These are phyloP conservation scores for Fragum sueziense DNA, from an alignment of 2,888 invertebrate species.

Conservation along the genomic window DNA sequence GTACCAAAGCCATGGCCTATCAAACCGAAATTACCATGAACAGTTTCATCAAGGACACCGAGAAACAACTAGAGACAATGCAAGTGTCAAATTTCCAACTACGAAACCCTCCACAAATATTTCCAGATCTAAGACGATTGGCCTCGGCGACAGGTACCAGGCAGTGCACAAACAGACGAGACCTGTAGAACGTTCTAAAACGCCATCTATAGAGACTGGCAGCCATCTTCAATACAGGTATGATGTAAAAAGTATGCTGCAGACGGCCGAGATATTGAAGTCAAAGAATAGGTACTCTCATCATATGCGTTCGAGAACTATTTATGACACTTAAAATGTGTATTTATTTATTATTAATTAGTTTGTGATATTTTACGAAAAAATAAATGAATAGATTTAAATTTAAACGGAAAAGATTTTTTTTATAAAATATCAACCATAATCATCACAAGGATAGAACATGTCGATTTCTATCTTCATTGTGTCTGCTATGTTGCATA, in stretches of 20 bases:
- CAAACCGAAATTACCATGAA: background rate
- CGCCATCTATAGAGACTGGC: background rate
- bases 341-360: too few relatives aligned
- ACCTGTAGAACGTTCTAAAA: background rate
- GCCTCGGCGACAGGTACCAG: background rate
- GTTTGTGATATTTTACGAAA: too few relatives aligned
- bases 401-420: too few relatives aligned
- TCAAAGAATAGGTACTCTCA: background rate
- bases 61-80: background rate
- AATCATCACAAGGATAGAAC: too few relatives aligned
- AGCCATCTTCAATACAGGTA: background rate
- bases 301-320: slow-evolving; percentile 8
- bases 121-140: background rate
- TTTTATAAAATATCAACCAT: too few relatives aligned
- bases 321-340: background rate
- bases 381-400: too few relatives aligned
- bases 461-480: too few relatives aligned
- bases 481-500: too few relatives aligned
- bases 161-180: background rate
- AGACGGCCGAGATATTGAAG: background rate
- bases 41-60: background rate
- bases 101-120: background rate
- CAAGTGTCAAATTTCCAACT: background rate
- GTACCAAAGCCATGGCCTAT: background rate
- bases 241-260: background rate